These are phyloP conservation scores for Myocastor coypus DNA, from an alignment of 2,113 vertebrate species.

Conservation along the genomic window DNA sequence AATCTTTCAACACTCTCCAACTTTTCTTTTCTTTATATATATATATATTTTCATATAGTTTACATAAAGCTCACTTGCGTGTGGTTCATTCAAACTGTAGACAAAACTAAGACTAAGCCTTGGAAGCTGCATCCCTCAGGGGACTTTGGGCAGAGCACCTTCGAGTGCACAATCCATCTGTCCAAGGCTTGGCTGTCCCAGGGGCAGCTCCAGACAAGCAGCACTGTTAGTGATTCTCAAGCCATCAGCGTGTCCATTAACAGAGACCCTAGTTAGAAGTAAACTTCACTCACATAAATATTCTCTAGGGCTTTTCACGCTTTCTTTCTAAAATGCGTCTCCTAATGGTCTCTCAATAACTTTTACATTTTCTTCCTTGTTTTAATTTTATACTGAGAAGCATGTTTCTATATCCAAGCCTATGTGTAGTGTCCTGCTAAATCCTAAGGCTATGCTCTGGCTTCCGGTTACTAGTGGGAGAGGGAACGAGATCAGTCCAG, in stretches of 20 bases:
- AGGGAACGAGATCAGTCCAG: neutral
- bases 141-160: neutral
- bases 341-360: conserved; percentile 47
- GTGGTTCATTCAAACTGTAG: neutral
- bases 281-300: conserved; percentile 63
- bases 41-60: neutral
- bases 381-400: conserved; percentile 36
- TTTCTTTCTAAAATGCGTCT: conserved; percentile 58
- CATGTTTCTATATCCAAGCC: neutral
- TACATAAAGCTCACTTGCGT: conserved; percentile 1
- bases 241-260: conserved; percentile 51
- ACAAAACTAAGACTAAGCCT: neutral
- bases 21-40: neutral
- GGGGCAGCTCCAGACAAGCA: neutral
- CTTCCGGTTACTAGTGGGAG: neutral
- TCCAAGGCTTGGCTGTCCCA: neutral
- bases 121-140: neutral
- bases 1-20: conserved; percentile 12
- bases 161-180: neutral
- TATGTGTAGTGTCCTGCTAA: neutral
- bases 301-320: conserved; percentile 51
- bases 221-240: conserved; percentile 60
- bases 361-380: neutral
- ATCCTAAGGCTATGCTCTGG: neutral
- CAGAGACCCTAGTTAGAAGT: conserved; percentile 54